phyloP scores from a whole-genome alignment of 2,888 invertebrate genomes.

The Ophion ellenae region DNA sequence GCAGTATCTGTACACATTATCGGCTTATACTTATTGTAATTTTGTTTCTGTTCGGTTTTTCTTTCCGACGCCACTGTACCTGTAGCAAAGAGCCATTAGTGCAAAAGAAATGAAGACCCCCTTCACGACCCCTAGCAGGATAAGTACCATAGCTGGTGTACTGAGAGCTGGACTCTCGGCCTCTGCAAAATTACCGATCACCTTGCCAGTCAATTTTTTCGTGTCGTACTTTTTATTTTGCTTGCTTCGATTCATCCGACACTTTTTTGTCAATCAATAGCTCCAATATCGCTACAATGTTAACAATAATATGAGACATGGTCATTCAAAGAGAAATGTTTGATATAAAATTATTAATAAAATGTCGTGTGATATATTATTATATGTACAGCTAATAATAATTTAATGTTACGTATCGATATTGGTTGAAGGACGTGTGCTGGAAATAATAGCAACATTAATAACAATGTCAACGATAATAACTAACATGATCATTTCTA shows the following conservation, averaged over 20 bases:
- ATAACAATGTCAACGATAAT: no score
- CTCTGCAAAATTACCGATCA: conserved; percentile 85
- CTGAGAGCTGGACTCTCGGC: conserved; percentile 92
- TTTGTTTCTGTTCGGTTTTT: conserved; percentile 24
- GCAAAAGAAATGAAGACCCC: conserved; percentile 98
- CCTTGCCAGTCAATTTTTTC: conserved; percentile 52
- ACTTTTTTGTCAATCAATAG: no score
- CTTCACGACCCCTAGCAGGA: conserved; percentile 96
- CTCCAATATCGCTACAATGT: not conserved
- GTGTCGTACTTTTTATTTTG: conserved; percentile 22
- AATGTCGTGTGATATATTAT: no score
- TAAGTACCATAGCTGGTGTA: conserved; percentile 95
- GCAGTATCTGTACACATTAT: conserved; percentile 46
- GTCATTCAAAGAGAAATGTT: no score
- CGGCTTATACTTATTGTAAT: conserved; percentile 24
- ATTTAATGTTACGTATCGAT: no score
- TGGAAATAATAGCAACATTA: no score
- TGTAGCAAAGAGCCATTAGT: conserved; percentile 97
- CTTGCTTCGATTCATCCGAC: not conserved
- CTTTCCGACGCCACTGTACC: conserved; percentile 86
- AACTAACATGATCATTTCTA: no score
- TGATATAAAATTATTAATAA: no score
- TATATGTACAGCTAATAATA: no score
- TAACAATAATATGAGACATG: not conserved
- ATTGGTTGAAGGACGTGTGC: no score